Percentiles rank a stretch among this genome's conserved stretches.
phyloP scores from a whole-genome alignment of 2,113 vertebrate genomes.

The Alectura lathami region DNA sequence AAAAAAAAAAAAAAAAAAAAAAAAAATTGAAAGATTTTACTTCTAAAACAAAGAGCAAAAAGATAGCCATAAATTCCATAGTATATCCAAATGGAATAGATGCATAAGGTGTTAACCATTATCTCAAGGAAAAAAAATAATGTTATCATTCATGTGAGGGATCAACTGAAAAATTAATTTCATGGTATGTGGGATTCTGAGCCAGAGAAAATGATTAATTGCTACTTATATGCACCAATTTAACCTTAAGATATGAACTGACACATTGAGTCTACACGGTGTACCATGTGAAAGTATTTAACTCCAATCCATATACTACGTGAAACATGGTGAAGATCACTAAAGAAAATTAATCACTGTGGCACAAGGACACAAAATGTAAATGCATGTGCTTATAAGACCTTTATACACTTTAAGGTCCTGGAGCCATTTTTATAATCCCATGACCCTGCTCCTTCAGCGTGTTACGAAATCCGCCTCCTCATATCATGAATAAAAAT shows the following conservation, averaged over 20 bases:
- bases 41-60: conserved; percentile 30
- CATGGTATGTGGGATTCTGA: conserved; percentile 29
- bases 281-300: neutral
- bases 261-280: neutral
- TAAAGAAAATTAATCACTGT: neutral
- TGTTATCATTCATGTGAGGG: conserved; percentile 18
- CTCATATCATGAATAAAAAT: neutral
- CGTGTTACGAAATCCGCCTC: neutral
- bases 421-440: neutral
- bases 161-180: conserved; percentile 55
- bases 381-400: neutral
- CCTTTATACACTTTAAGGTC: neutral
- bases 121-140: conserved; percentile 8
- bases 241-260: conserved; percentile 2
- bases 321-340: neutral
- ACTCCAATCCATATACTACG: neutral
- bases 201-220: conserved; percentile 2
- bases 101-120: neutral
- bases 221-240: neutral
- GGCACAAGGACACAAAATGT: neutral
- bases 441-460: neutral
- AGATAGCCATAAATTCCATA: neutral
- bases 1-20: conserved; percentile 44
- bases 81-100: neutral
- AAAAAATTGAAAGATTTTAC: conserved; percentile 26